Percentiles rank a stretch among this genome's conserved stretches.
phyloP scores from a whole-genome alignment of 2,113 vertebrate genomes.

The Epinephelus fuscoguttatus region DNA sequence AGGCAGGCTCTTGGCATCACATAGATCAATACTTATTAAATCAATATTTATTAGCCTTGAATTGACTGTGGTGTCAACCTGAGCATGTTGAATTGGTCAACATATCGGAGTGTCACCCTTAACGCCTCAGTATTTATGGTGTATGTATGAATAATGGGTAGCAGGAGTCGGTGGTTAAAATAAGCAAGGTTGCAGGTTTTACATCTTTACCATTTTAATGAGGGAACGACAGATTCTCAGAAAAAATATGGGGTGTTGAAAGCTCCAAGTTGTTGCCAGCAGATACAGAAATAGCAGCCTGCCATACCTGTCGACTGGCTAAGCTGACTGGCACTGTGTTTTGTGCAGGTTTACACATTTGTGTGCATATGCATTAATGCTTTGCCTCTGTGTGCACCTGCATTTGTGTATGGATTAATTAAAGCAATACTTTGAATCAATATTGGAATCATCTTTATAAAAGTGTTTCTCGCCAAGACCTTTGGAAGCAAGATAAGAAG shows the following conservation, averaged over 20 bases:
- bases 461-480: conserved; percentile 2
- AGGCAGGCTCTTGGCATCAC: conserved; percentile 33
- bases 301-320: background rate
- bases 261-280: background rate
- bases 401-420: conserved; percentile 1
- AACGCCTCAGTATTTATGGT: conserved; percentile 60
- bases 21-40: conserved; percentile 62
- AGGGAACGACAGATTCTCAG: background rate
- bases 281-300: conserved; percentile 1
- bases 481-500: background rate
- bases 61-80: conserved; percentile 54
- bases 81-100: conserved; percentile 50
- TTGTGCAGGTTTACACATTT: background rate
- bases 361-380: background rate
- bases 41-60: conserved; percentile 68
- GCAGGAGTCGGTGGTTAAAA: background rate
- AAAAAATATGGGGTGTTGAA: background rate
- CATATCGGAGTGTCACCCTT: conserved; percentile 52
- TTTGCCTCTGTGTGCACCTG: background rate
- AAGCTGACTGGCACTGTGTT: background rate
- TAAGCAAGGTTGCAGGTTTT: conserved; percentile 8
- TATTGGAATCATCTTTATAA: conserved; percentile 16
- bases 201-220: background rate
- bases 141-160: conserved; percentile 15
- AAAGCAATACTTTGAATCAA: conserved; percentile 4